Percentiles rank a stretch among this genome's conserved stretches.
phyloP scores from a whole-genome alignment of 2,888 invertebrate genomes.

The Xiphydria camelus region DNA sequence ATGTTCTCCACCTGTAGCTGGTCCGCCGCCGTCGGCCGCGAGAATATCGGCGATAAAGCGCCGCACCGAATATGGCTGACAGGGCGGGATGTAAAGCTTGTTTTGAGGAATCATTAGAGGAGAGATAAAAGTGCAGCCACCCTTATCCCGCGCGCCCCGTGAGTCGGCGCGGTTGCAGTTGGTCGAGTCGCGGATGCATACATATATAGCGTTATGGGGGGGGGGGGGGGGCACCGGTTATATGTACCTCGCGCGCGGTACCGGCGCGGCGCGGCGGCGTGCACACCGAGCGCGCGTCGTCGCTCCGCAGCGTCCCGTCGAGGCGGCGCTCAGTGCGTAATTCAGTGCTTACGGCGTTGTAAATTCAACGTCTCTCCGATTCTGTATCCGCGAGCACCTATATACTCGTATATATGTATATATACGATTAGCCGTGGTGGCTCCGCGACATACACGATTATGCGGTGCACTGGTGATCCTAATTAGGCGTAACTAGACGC shows the following conservation, averaged over 20 bases:
- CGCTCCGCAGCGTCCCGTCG: constrained; percentile 4
- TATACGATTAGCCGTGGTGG: no score
- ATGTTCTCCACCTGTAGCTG: constrained; percentile 21
- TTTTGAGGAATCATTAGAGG: constrained; percentile 47
- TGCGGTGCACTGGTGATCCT: neutral
- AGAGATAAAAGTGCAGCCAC: neutral
- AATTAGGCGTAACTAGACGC: constrained; percentile 2
- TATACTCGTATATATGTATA: no score
- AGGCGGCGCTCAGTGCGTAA: neutral
- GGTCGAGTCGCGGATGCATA: neutral
- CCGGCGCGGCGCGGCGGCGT: no score
- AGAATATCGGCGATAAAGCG: constrained; percentile 39
- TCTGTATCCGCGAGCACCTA: neutral
- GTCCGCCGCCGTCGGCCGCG: constrained; percentile 24
- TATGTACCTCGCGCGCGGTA: no score
- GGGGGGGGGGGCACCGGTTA: no score
- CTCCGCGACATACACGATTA: neutral
- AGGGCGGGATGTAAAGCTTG: constrained; percentile 39
- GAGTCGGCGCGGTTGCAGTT: constrained; percentile 6
- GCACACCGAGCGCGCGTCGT: no score
- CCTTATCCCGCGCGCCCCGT: constrained; percentile 20
- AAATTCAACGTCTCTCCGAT: constrained; percentile 1
- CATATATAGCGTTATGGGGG: constrained; percentile 2
- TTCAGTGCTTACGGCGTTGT: constrained; percentile 1
- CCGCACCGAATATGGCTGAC: constrained; percentile 41